A percentile compares a stretch with the other conserved stretches of the same genome.
These are phyloP conservation scores for Anneissia japonica DNA, from an alignment of 35 echinoderm and acorn worm genomes.

Conservation along the genomic window DNA sequence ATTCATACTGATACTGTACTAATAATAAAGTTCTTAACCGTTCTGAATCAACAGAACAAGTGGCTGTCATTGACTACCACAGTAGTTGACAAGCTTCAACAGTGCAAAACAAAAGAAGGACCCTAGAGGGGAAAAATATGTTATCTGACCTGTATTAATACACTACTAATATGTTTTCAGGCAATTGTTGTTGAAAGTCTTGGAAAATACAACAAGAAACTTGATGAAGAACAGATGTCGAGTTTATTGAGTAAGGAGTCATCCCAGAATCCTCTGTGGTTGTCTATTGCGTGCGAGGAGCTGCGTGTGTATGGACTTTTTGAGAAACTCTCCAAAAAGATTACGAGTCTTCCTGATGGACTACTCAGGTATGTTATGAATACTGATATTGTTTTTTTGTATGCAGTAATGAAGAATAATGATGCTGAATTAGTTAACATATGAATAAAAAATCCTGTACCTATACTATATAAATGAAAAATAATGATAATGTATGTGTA, in stretches of 20 bases:
- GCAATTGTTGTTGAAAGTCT: slow-evolving; percentile 54
- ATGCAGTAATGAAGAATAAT: too few species aligned
- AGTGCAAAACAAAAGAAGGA: too few species aligned
- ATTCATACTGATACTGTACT: too few species aligned
- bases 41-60: too few species aligned
- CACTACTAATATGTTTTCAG: too few species aligned
- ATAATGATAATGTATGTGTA: background rate
- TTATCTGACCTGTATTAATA: too few species aligned
- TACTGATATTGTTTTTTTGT: background rate
- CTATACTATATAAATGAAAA: background rate
- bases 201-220: slow-evolving; percentile 65
- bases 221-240: slow-evolving; percentile 57
- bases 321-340: slow-evolving; percentile 55
- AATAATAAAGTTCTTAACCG: too few species aligned
- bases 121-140: too few species aligned
- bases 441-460: too few species aligned
- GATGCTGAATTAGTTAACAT: too few species aligned
- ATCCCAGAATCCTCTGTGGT: slow-evolving; percentile 75
- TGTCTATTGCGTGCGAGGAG: slow-evolving; percentile 64
- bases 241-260: slow-evolving; percentile 56
- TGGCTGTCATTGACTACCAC: too few species aligned
- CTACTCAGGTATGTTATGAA: slow-evolving; percentile 56
- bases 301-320: slow-evolving; percentile 58
- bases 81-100: too few species aligned
- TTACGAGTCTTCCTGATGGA: slow-evolving; percentile 60